Evolutionary conservation across 1,140 invertebrate genomes (phyloP).

Genomic region (Mylabris phalerata): DNA sequence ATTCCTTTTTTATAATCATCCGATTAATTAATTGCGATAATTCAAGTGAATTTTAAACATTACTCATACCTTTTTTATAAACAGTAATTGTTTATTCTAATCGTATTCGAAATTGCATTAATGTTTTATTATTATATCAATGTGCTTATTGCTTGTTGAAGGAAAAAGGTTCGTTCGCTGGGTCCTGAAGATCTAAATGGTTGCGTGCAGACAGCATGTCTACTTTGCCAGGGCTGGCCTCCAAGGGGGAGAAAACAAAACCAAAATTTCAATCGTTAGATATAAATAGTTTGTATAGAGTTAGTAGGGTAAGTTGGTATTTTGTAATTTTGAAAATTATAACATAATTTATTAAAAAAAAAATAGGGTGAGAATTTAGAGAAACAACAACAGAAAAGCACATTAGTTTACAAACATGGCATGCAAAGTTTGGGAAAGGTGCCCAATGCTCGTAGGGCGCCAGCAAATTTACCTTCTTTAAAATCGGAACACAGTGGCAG

Average conservation of each 20-base stretch:
- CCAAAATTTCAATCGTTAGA: conserved; percentile 92
- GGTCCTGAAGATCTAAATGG: conserved; percentile 75
- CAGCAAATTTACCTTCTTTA: conserved; percentile 94
- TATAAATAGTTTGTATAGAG: conserved; percentile 95
- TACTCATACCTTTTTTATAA: too few relatives aligned
- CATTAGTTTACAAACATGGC: conserved; percentile 87
- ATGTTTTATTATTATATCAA: too few relatives aligned
- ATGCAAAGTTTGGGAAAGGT: conserved; percentile 98
- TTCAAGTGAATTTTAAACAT: too few relatives aligned
- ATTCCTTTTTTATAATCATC: too few relatives aligned
- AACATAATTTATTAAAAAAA: background rate
- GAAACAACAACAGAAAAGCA: conserved; percentile 79
- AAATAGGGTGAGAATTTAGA: conserved; percentile 78
- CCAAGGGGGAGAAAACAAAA: conserved; percentile 85
- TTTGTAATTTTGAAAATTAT: background rate
- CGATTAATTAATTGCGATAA: too few relatives aligned
- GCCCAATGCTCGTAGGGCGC: conserved; percentile 87
- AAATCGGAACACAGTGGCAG: conserved; percentile 71
- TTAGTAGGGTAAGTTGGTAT: conserved; percentile 59
- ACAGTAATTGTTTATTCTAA: too few relatives aligned
- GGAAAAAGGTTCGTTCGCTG: conserved; percentile 74
- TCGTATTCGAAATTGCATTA: too few relatives aligned
- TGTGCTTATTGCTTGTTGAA: conserved; percentile 29
- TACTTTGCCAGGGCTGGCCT: conserved; percentile 43
- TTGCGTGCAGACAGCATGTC: conserved; percentile 57